These are phyloP conservation scores for Promerops cafer DNA, from an alignment of 2,113 vertebrate genomes.

Conservation along the genomic window DNA sequence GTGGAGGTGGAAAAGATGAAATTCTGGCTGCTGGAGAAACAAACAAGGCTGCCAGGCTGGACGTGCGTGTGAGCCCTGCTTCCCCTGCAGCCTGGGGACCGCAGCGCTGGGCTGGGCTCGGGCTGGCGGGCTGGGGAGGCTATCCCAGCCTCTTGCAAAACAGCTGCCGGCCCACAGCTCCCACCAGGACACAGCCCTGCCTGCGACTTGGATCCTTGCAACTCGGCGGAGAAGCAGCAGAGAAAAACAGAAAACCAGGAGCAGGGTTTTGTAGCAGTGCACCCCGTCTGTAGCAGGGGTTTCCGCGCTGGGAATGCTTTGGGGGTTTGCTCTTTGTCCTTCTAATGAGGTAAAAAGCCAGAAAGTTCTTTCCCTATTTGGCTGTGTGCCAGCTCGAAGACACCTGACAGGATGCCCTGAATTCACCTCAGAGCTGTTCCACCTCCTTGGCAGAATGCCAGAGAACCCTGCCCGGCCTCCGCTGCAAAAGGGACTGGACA, in stretches of 20 bases:
- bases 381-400: too few relatives aligned
- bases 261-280: too few relatives aligned
- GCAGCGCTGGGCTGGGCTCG: neutral
- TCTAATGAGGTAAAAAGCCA: too few relatives aligned
- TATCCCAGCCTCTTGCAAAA: neutral
- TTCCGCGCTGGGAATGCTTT: too few relatives aligned
- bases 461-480: too few relatives aligned
- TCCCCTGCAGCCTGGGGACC: neutral
- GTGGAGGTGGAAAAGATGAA: conserved; percentile 34
- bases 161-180: neutral
- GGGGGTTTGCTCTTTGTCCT: too few relatives aligned
- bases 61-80: neutral
- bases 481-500: too few relatives aligned
- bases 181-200: neutral
- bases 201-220: accelerated
- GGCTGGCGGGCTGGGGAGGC: neutral
- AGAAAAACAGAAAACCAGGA: neutral
- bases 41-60: neutral
- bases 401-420: too few relatives aligned
- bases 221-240: neutral
- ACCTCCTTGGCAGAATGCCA: too few relatives aligned
- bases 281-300: too few relatives aligned
- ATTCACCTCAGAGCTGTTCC: too few relatives aligned
- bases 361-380: too few relatives aligned
- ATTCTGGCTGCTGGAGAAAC: neutral